A percentile compares a stretch with the other conserved stretches of the same genome.
Conservation (phyloP, 2,113 vertebrate genomes). For the Ictalurus punctatus region DNA sequence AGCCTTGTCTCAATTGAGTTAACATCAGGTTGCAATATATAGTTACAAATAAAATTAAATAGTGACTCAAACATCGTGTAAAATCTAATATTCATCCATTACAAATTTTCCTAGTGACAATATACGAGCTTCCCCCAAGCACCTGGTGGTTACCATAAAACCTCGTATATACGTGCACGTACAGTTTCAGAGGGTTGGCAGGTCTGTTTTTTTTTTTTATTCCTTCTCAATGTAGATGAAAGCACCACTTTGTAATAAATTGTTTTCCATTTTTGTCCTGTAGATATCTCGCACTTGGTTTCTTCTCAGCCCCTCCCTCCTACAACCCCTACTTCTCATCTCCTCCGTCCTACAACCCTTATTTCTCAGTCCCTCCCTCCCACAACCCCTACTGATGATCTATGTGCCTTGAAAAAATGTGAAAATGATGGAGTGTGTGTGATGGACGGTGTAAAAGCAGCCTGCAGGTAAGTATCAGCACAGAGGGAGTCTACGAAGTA, state of each 20-base stretch:
- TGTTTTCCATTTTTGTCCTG: neutral
- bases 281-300: conserved; percentile 84
- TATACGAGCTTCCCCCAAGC: neutral
- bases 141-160: neutral
- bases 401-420: conserved; percentile 72
- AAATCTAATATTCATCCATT: neutral
- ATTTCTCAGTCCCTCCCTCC: too few relatives aligned
- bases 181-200: neutral
- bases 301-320: conserved; percentile 59
- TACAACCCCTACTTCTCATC: too few relatives aligned
- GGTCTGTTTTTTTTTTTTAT: neutral
- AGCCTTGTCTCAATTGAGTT: neutral
- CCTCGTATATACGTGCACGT: neutral
- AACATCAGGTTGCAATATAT: neutral
- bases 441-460: conserved; percentile 4
- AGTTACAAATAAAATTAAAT: neutral
- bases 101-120: neutral
- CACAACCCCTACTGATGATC: neutral
- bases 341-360: too few relatives aligned
- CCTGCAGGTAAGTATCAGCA: conserved; percentile 79
- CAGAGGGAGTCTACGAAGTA: neutral
- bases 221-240: neutral
- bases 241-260: neutral
- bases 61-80: neutral
- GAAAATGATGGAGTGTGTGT: conserved; percentile 80